These are phyloP conservation scores for Threskiornis aethiopicus DNA, from an alignment of 2,797 vertebrate genomes.

Conservation along the genomic window DNA sequence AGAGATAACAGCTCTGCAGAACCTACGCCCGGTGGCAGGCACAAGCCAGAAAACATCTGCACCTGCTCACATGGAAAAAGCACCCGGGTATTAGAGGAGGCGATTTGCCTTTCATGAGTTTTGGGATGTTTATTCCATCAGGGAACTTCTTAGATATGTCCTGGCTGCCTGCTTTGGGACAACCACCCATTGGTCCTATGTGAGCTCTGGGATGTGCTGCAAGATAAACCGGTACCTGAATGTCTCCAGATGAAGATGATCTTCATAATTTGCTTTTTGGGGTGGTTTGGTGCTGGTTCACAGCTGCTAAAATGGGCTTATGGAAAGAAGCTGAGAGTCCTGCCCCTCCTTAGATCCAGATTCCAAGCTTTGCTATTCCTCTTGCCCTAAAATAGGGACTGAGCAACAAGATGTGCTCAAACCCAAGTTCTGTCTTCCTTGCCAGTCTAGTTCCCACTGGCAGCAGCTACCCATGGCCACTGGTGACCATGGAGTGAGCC, in stretches of 20 bases:
- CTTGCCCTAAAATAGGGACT: neutral
- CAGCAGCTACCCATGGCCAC: neutral
- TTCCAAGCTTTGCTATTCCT: neutral
- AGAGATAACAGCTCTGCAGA: constrained; percentile 68
- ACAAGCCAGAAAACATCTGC: constrained; percentile 53
- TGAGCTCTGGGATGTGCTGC: neutral
- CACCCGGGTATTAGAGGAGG: neutral
- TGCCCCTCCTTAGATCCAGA: neutral
- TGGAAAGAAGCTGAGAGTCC: neutral
- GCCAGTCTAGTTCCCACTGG: neutral
- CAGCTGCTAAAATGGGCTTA: neutral
- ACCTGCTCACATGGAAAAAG: constrained; percentile 60
- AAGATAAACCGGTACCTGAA: neutral
- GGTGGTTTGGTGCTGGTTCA: neutral
- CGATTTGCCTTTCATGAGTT: constrained; percentile 45
- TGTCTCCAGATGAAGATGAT: neutral
- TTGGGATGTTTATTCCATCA: neutral
- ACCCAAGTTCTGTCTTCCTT: neutral
- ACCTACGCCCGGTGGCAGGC: constrained; percentile 38
- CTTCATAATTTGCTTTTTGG: neutral
- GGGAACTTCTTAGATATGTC: neutral
- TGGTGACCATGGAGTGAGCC: neutral
- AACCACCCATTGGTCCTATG: accelerated
- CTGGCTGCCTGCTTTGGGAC: neutral
- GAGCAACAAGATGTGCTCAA: neutral